phyloP scores from a whole-genome alignment of 1,140 invertebrate genomes.

The Drosophila triauraria region DNA sequence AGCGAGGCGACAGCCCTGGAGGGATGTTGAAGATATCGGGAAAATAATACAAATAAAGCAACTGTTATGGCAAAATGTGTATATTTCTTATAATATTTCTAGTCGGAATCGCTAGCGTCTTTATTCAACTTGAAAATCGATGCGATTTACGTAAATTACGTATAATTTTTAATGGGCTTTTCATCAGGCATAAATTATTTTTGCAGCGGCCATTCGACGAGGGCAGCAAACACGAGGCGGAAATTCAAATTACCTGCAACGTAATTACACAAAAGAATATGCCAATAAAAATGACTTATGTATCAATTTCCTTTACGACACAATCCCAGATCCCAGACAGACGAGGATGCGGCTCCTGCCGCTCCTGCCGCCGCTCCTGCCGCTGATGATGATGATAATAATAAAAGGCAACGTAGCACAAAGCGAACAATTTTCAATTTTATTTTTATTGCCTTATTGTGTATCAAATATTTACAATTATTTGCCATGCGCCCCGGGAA shows the following conservation, averaged over 20 bases:
- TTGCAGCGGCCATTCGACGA: too few relatives aligned
- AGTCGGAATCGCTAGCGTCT: not conserved
- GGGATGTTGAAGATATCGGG: not conserved
- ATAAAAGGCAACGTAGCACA: conserved; percentile 73
- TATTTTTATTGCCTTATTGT: conserved; percentile 84
- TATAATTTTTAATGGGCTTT: conserved; percentile 57
- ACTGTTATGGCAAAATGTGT: not conserved
- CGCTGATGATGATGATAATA: conserved; percentile 59
- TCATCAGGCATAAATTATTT: conserved; percentile 42
- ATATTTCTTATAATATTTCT: not conserved
- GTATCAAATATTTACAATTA: conserved; percentile 85
- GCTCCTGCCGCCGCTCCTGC: not conserved
- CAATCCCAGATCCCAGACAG: conserved; percentile 17
- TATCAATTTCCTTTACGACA: conserved; percentile 83
- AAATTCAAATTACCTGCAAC: conserved; percentile 81
- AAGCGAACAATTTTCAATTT: conserved; percentile 81
- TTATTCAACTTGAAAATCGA: conserved; percentile 38
- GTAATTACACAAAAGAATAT: conserved; percentile 84
- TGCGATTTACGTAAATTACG: conserved; percentile 47
- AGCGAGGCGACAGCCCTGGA: not conserved
- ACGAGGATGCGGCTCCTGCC: conserved; percentile 7
- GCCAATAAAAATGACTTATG: conserved; percentile 84
- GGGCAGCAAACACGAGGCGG: conserved; percentile 6
- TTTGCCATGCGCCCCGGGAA: conserved; percentile 69
- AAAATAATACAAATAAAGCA: not conserved